Evolutionary conservation across 2,113 vertebrate species (phyloP).

Genomic region (Anhinga rufa): DNA sequence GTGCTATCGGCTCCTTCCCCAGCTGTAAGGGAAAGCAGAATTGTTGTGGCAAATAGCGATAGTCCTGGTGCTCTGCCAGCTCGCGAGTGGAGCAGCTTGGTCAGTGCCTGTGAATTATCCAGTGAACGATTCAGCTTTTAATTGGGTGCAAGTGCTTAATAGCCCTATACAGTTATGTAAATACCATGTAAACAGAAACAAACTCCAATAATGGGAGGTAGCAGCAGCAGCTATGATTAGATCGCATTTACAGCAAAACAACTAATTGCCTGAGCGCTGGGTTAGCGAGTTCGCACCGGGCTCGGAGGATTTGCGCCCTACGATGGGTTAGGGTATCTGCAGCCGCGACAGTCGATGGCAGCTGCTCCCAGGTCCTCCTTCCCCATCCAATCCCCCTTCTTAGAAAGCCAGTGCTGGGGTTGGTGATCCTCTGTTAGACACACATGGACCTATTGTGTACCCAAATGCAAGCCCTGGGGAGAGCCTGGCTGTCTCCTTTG

Average conservation of each 20-base stretch:
- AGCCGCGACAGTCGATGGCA: fast-evolving
- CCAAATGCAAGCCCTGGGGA: not conserved
- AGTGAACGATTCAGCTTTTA: not conserved
- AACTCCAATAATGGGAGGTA: not conserved
- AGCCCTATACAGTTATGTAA: not conserved
- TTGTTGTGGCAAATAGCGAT: not conserved
- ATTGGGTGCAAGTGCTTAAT: conserved; percentile 5
- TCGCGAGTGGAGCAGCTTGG: not conserved
- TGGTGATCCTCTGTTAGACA: not conserved
- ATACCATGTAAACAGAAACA: not conserved
- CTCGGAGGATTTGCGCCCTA: not conserved
- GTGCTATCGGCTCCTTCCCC: not conserved
- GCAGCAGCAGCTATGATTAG: not conserved
- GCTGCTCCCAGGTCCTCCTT: not conserved
- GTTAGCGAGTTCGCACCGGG: not conserved
- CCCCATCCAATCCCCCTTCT: not conserved
- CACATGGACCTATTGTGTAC: fast-evolving
- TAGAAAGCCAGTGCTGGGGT: not conserved
- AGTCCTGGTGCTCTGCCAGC: not conserved
- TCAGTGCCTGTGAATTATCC: not conserved
- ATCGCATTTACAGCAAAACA: not conserved
- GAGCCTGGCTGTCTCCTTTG: not conserved
- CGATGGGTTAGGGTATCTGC: fast-evolving
- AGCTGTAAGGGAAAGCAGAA: not conserved
- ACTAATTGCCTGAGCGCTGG: not conserved